A percentile compares a stretch with the other conserved stretches of the same genome.
phyloP scores from a whole-genome alignment of 35 echinoderm and acorn worm species.

The Ophiothrix spiculata region DNA sequence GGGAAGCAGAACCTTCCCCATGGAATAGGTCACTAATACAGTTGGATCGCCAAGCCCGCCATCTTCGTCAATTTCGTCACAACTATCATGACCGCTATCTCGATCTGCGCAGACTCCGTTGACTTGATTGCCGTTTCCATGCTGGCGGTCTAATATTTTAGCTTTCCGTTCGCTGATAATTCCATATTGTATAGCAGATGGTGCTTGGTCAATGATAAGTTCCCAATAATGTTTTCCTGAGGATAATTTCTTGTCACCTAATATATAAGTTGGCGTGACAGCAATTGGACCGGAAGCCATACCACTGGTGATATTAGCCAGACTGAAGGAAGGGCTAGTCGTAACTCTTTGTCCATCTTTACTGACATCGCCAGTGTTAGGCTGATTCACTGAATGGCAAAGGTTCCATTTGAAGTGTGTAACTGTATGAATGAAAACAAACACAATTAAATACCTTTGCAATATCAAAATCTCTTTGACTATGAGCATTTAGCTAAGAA shows the following conservation, averaged over 20 bases:
- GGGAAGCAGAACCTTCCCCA: conserved; percentile 38
- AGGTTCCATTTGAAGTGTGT: conserved; percentile 51
- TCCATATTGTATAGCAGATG: conserved; percentile 59
- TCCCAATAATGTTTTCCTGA: conserved; percentile 83
- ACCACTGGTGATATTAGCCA: conserved; percentile 20
- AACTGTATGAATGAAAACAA: conserved; percentile 41
- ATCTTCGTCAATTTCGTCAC: conserved; percentile 70
- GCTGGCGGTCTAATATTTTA: conserved; percentile 46
- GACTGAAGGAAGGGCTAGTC: conserved; percentile 9
- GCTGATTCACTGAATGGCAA: conserved; percentile 36
- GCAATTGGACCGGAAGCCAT: conserved; percentile 62
- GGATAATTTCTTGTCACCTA: conserved; percentile 74
- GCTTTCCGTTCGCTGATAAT: conserved; percentile 60
- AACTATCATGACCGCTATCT: conserved; percentile 92
- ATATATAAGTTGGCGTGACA: conserved; percentile 50
- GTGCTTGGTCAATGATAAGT: conserved; percentile 52
- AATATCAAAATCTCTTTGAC: background rate
- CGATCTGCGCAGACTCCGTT: conserved; percentile 40
- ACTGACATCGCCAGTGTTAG: conserved; percentile 49
- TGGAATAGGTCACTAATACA: conserved; percentile 35
- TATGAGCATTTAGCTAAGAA: background rate
- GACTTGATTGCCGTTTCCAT: conserved; percentile 24
- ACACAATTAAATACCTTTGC: background rate
- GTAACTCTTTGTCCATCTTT: conserved; percentile 55
- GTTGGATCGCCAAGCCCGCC: conserved; percentile 33